Conservation (phyloP, 2,797 vertebrate species). For the Somateria mollissima region DNA sequence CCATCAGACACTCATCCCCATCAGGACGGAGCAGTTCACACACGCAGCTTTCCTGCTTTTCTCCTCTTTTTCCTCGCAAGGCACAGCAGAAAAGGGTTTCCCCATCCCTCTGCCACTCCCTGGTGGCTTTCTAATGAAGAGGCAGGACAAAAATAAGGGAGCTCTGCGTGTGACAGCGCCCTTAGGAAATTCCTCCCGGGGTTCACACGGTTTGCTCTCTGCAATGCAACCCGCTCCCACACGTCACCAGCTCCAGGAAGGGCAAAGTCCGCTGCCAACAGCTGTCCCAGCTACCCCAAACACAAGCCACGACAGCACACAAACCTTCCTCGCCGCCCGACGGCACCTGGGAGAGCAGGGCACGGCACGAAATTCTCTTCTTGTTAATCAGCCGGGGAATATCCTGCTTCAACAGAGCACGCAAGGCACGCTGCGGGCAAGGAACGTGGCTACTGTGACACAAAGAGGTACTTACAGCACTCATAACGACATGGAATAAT, state of each 20-base stretch:
- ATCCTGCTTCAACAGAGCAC: not conserved
- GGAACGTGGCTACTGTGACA: not conserved
- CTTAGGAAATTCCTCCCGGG: accelerated
- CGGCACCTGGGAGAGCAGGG: accelerated
- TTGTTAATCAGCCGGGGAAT: not conserved
- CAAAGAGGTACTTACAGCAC: not conserved
- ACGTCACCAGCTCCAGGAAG: no score
- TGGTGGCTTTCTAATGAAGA: not conserved
- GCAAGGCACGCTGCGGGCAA: accelerated
- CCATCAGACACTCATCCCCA: accelerated
- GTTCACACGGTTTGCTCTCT: not conserved
- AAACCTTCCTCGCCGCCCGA: not conserved
- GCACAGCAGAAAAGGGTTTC: not conserved
- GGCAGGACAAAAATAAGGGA: not conserved
- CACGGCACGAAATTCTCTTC: not conserved
- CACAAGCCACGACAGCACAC: not conserved
- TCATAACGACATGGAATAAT: not conserved
- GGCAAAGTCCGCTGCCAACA: not conserved
- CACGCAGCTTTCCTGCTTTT: not conserved
- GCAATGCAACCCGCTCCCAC: no score
- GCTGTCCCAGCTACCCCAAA: not conserved
- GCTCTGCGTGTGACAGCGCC: not conserved
- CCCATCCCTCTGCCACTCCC: accelerated
- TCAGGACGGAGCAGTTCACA: accelerated
- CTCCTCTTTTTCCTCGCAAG: accelerated